Evolutionary conservation across 2,888 invertebrate genomes (phyloP).

Genomic region (Melanargia galathea): DNA sequence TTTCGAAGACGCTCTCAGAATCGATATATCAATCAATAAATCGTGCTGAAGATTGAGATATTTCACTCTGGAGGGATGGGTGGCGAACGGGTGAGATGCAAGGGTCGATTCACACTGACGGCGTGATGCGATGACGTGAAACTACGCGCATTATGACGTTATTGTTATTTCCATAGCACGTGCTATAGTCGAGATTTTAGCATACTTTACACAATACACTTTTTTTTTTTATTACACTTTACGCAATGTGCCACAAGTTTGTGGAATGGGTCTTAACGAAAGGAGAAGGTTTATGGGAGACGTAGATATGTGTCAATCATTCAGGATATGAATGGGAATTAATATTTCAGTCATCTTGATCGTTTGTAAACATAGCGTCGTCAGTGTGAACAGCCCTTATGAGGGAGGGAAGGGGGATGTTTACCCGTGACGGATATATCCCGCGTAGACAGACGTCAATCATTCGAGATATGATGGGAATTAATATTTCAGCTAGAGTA

Average conservation of each 20-base stretch:
- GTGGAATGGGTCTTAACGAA: no score
- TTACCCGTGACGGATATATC: conserved; percentile 79
- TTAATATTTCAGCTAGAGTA: conserved; percentile 68
- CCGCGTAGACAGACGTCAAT: conserved; percentile 79
- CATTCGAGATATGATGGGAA: conserved; percentile 77
- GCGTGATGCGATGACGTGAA: background rate
- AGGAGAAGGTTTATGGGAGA: no score
- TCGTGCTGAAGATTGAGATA: conserved; percentile 80
- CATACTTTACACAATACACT: no score
- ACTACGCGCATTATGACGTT: no score
- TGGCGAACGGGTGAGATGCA: conserved; percentile 41
- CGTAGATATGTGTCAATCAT: conserved; percentile 79
- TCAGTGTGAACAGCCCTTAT: background rate
- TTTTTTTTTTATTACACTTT: no score
- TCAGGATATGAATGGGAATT: conserved; percentile 71
- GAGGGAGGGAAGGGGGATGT: conserved; percentile 55
- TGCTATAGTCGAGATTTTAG: no score
- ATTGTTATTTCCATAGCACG: no score
- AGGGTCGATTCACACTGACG: conserved; percentile 35
- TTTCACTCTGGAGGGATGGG: conserved; percentile 58
- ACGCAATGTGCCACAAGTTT: no score
- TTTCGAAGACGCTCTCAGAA: conserved; percentile 47
- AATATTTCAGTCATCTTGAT: conserved; percentile 60
- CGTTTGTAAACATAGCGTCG: background rate
- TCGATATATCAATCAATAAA: conserved; percentile 80